phyloP scores from a whole-genome alignment of 2,113 vertebrate genomes.

The Apodemus sylvaticus region DNA sequence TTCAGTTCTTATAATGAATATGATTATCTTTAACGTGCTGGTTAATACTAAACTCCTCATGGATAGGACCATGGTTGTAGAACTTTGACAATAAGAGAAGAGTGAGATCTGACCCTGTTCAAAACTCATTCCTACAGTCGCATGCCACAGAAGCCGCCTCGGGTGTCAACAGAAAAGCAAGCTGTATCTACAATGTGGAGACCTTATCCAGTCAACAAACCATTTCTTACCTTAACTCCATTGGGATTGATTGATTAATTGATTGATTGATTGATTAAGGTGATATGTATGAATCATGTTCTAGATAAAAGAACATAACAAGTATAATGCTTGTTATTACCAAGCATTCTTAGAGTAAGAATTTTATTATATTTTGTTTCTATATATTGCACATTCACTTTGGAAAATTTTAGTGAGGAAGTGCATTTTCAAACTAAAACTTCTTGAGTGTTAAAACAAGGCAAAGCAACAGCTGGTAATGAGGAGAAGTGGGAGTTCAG shows the following conservation, averaged over 20 bases:
- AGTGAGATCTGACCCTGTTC: neutral
- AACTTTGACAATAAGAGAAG: neutral
- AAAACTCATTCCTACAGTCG: conserved; percentile 6
- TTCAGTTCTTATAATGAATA: neutral
- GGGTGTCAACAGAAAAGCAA: neutral
- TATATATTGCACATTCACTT: neutral
- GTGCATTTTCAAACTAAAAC: conserved; percentile 24
- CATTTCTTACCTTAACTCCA: neutral
- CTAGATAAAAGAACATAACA: neutral
- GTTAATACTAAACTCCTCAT: neutral
- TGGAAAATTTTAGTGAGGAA: neutral
- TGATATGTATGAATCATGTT: neutral
- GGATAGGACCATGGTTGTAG: neutral
- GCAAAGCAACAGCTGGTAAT: conserved; percentile 3
- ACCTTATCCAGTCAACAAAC: neutral
- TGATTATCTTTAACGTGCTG: neutral
- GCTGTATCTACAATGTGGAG: neutral
- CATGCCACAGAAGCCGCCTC: neutral
- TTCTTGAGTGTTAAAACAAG: conserved; percentile 33
- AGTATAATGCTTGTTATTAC: neutral
- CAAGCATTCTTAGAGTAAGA: neutral
- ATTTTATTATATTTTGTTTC: neutral
- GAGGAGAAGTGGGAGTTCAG: conserved; percentile 10
- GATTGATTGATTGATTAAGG: neutral
- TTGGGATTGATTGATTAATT: neutral